Evolutionary conservation across 1,140 invertebrate genomes (phyloP), one percentile per base, ranked within the genome.

Genomic region (Drosophila cardini): DNA sequence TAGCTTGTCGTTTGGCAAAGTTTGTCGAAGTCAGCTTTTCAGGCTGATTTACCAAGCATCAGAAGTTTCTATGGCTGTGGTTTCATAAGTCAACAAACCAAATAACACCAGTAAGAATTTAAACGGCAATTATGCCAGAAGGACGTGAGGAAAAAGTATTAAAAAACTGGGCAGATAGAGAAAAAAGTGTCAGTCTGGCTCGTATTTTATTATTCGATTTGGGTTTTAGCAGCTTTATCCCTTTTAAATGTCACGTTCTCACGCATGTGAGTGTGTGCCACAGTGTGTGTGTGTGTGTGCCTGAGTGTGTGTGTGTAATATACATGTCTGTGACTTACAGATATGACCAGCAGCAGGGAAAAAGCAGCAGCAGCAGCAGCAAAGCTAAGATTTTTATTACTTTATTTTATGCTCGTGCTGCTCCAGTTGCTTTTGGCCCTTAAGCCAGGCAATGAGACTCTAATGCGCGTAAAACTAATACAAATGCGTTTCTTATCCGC

Each of bases 401-500:
- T 87, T 89, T 87, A 87, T 87, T 87, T 87, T 87, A 87, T 87
- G 83, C 83, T 89, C 65, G 68, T 87, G 60, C 70, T 70, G 60
- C 69, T 86, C 46, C 64, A 50, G 65, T 56, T 55, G 63, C 43
- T 64, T 52, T 42, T 70, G 71, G 56, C 48, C 61, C 83, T 63
- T 87, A 86, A 86, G 83, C 83, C 83, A 77, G 84, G 83, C 83
- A 87, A 87, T 87, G 83, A 89, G 83, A 87, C 83, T 89, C 84
- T 87, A 87, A 87, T 87, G 83, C 83, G 83, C 84, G 84, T 89
- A 87, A 87, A 87, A 87, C 83, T 87, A 87, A 87, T 87, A 87
- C 83, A 87, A 87, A 87, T 87, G 83, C 83, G 76, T 87, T 87
- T 87, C 84, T 87, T 89, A 87, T 87, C 84, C 82, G 70, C 46